phyloP scores from a whole-genome alignment of 2,797 vertebrate species.

The Potorous gilbertii region DNA sequence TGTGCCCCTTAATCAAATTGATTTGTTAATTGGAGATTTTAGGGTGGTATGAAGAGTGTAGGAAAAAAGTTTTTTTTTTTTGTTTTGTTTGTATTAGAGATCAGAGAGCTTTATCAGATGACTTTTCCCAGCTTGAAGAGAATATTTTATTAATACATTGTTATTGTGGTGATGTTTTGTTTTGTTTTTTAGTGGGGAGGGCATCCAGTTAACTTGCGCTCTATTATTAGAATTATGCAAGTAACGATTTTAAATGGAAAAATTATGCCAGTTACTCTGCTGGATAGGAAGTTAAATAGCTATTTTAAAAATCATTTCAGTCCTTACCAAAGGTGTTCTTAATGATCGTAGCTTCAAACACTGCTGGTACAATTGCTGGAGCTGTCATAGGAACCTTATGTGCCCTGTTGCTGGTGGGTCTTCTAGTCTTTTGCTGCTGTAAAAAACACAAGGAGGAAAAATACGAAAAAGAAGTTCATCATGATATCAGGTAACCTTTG shows the following conservation, averaged over 20 bases:
- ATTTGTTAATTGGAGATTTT: background rate
- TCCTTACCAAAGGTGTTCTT: background rate
- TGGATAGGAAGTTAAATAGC: background rate
- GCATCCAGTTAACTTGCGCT: constrained; percentile 15
- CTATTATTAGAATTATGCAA: background rate
- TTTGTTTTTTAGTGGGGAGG: background rate
- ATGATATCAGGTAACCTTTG: constrained; percentile 93
- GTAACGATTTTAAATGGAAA: background rate
- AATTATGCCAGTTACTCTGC: background rate
- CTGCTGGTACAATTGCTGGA: constrained; percentile 90
- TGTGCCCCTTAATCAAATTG: background rate
- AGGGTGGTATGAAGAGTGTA: background rate
- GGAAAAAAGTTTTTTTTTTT: background rate
- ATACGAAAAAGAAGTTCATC: constrained; percentile 97
- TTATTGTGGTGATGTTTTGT: background rate
- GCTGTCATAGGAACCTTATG: constrained; percentile 90
- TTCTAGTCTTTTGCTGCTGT: constrained; percentile 92
- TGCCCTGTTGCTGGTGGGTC: constrained; percentile 88
- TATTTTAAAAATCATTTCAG: background rate
- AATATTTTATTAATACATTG: background rate
- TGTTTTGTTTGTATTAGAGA: too few species aligned
- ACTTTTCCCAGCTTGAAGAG: background rate
- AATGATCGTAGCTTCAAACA: constrained; percentile 89
- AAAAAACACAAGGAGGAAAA: constrained; percentile 94
- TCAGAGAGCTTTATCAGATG: background rate